Percentiles rank a stretch among this genome's conserved stretches.
Conservation (phyloP, 2,113 vertebrate genomes). For the Halichoeres trimaculatus region DNA sequence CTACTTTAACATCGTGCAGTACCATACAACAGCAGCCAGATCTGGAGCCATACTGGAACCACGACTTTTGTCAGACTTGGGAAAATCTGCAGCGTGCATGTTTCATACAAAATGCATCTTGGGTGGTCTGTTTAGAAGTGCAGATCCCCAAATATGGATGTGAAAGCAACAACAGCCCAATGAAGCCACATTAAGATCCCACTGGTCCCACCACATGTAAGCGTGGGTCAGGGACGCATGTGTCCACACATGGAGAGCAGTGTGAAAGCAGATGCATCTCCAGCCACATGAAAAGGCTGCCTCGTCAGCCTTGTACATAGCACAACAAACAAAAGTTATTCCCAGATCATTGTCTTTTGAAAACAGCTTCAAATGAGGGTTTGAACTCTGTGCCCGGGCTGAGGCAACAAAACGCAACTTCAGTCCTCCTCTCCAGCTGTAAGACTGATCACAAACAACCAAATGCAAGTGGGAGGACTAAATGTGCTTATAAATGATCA, state of each 20-base stretch:
- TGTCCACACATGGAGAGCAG: conserved; percentile 37
- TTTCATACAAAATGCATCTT: conserved; percentile 34
- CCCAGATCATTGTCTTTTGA: conserved; percentile 44
- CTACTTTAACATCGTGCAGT: not conserved
- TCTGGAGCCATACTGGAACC: not conserved
- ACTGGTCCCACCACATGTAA: conserved; percentile 56
- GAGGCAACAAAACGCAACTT: conserved; percentile 17
- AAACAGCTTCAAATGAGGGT: conserved; percentile 55
- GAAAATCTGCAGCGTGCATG: conserved; percentile 29
- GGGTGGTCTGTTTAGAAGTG: conserved; percentile 61
- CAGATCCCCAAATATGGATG: conserved; percentile 51
- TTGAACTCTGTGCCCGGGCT: conserved; percentile 24
- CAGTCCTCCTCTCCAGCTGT: conserved; percentile 23
- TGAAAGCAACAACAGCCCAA: conserved; percentile 43
- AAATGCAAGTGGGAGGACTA: not conserved
- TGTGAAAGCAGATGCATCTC: conserved; percentile 49
- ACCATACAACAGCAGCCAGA: not conserved
- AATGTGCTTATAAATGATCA: not conserved
- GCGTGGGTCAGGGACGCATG: conserved; percentile 44
- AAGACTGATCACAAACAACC: conserved; percentile 21
- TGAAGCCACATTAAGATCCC: conserved; percentile 45
- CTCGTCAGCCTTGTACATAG: conserved; percentile 21
- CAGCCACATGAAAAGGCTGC: conserved; percentile 53
- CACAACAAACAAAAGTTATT: conserved; percentile 55
- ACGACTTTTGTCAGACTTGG: not conserved